These are phyloP conservation scores for Oplegnathus fasciatus DNA, from an alignment of 2,113 vertebrate species.

Conservation along the genomic window DNA sequence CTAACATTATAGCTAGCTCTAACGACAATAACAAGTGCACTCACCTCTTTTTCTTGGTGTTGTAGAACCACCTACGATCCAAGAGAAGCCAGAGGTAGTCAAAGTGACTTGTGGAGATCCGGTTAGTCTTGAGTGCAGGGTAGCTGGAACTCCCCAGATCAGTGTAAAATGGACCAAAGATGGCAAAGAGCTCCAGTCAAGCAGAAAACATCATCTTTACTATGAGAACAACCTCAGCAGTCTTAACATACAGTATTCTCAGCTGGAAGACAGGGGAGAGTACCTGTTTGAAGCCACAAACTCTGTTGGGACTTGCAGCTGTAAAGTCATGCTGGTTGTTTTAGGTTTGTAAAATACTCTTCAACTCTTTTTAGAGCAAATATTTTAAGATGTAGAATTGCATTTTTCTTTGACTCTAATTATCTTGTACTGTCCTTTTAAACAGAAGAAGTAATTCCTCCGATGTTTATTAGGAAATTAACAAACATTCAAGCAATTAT, in stretches of 20 bases:
- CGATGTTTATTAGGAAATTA: conserved; percentile 91
- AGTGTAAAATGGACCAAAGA: conserved; percentile 93
- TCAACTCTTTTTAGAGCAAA: neutral
- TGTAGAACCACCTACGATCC: conserved; percentile 90
- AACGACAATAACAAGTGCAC: neutral
- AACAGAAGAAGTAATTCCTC: conserved; percentile 92
- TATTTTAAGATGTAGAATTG: neutral
- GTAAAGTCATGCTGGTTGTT: conserved; percentile 88
- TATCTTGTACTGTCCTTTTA: conserved; percentile 70
- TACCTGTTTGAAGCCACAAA: conserved; percentile 92
- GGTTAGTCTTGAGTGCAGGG: conserved; percentile 91
- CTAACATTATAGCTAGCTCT: neutral
- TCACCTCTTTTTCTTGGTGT: conserved; percentile 47
- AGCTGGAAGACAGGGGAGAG: conserved; percentile 88
- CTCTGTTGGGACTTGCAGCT: conserved; percentile 89
- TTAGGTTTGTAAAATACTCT: conserved; percentile 87
- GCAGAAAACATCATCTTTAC: conserved; percentile 88
- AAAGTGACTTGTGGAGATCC: conserved; percentile 91
- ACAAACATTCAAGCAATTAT: conserved; percentile 89
- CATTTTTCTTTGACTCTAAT: conserved; percentile 19
- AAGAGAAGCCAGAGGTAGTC: conserved; percentile 89
- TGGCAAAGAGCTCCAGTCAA: conserved; percentile 88
- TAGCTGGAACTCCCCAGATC: conserved; percentile 91
- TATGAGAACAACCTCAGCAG: conserved; percentile 90
- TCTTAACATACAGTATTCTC: conserved; percentile 88